Evolutionary conservation across 2,888 invertebrate genomes (phyloP), one percentile per base, ranked within the genome.

Genomic region (Agelastica alni): DNA sequence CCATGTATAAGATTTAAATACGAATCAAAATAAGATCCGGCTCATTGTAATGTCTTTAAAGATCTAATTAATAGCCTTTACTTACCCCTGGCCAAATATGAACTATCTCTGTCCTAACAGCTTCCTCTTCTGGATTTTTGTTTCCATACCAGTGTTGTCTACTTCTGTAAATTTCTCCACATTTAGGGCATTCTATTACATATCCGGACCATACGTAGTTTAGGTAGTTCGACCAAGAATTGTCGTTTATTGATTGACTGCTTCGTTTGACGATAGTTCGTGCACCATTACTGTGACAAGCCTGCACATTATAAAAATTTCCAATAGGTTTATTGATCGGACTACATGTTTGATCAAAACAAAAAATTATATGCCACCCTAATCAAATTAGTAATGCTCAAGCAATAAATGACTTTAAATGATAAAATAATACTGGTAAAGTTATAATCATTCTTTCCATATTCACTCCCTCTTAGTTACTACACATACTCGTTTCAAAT

Each of bases 61-160:
- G 65, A 62, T 63, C 62, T 52, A 5, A 17, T 13, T 46, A 16
- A 55, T 56, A 51, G 9, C 13, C 42, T 16, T 32, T 48, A 72
- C 76, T 76, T 64, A 82, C 82, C 67, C 82, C 84, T 59, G 82
- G 81, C 89, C 88, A 89, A 12, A 88, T 82, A 69, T 88, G 89
- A 10, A 83, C 79, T 39, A 85, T 83, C 74, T 88, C 86, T 4
- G 82, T 79, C 53, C 83, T 76, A 9, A 89, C 87, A 7, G 85
- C 85, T 18, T 79, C 76, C 57, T 85, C 84, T 70, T 88, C 88
- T 0, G 89, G 88, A 56, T 84, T 82, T 63, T 85, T 84, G 69
- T 91, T 91, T 3, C 89, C 90, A 71, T 85, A 90, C 91, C 91
- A 92, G 72, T 86, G 87, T 70, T 91, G 85, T 16, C 90, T 80